Evolutionary conservation across 37 sponge, comb jelly and placozoan genomes (phyloP).

Genomic region (Aphrocallistes beatrix): DNA sequence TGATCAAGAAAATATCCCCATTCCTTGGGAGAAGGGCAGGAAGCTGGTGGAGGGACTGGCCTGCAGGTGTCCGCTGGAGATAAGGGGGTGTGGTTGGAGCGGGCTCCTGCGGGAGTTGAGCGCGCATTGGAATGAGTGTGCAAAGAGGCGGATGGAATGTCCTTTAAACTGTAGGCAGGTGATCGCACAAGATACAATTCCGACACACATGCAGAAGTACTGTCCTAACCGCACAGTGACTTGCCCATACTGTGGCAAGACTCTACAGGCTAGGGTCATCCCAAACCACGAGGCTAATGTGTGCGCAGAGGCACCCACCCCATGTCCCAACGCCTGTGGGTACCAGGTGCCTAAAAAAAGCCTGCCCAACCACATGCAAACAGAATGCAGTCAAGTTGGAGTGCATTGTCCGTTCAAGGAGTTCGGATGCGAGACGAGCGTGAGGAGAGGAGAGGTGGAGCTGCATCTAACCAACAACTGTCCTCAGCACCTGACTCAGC

Average conservation of each 20-base stretch:
- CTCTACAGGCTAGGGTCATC: background rate
- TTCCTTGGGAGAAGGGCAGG: background rate
- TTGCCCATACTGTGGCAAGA: background rate
- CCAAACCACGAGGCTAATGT: background rate
- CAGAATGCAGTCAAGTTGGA: background rate
- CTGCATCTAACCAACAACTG: background rate
- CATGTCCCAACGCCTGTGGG: background rate
- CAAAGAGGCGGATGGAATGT: background rate
- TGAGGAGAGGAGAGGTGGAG: background rate
- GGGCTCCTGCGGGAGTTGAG: background rate
- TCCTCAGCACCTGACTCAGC: background rate
- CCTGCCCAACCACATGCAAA: background rate
- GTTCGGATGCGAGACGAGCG: background rate
- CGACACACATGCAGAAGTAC: background rate
- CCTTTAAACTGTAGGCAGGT: background rate
- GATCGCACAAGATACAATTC: background rate
- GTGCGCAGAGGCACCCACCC: background rate
- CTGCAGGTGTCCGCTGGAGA: background rate
- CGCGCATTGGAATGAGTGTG: background rate
- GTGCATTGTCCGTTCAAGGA: background rate
- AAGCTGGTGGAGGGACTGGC: constrained; percentile 11
- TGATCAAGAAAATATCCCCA: background rate
- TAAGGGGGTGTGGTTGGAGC: background rate
- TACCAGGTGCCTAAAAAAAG: background rate
- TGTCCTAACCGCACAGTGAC: background rate